Evolutionary conservation across 2,888 invertebrate species (phyloP), one percentile per base, ranked within the genome.

Genomic region (Mechanitis messenoides): DNA sequence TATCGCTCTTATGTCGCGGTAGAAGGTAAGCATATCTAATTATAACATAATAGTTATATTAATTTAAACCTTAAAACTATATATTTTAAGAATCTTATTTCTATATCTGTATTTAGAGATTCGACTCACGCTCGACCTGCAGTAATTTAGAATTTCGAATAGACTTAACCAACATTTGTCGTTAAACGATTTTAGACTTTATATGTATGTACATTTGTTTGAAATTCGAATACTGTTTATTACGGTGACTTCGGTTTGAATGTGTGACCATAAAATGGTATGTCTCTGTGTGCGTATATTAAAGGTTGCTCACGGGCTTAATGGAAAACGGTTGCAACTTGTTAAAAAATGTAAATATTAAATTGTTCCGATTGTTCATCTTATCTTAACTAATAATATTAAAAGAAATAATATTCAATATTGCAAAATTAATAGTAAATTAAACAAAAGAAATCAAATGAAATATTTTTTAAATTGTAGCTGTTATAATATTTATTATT

Each of bases 231-330:
- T 20, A 33, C 1, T 3, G 42, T 54, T 58, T 56, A 7, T 50
- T 45, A 56, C 45, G 63, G 60, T 63, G 45, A 60, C 31, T 38
- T 66, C 35, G 2, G 56, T 69, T 62, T 73, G 78, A 75, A 71
- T 74, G 74, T 66, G 75, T 69, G 69, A 70, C 75, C 76, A 74
- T 87, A 82, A 85, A 84, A 83, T 84, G 77, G 77, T 74, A 65
- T 76, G 73, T 64, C 61, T 56, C 66, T 77, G 81, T 83, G 81
- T 85, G 85, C 68, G 85, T 83, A 77, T 81, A 82, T 83, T 84
- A 83, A 84, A 86, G 77, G 79, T 79, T 76, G 76, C 77, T 74
- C 70, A 50, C 50, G 9, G 61, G 68, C 69, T 76, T 80, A 74
- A 68, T 64, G 66, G 74, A 66, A 68, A 68, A 71, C 68, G 65